phyloP scores from a whole-genome alignment of 2,113 vertebrate genomes.

The Ramphastos sulfuratus region DNA sequence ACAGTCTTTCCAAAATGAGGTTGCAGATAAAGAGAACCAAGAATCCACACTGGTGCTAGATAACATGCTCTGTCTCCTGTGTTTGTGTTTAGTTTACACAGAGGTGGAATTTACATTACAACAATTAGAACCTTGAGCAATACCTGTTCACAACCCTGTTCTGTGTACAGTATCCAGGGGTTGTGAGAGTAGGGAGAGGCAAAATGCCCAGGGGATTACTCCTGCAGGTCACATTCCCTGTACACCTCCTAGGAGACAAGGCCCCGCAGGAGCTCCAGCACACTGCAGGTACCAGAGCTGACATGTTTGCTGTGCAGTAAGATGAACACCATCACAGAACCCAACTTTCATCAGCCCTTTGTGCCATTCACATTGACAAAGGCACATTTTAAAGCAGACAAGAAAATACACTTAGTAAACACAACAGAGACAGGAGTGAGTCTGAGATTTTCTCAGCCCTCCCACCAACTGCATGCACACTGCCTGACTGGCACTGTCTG shows the following conservation, averaged over 20 bases:
- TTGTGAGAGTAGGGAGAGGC: background rate
- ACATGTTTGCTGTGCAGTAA: background rate
- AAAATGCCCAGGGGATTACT: background rate
- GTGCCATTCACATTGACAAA: fast-evolving
- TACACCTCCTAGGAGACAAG: background rate
- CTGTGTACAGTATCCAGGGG: background rate
- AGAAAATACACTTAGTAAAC: background rate
- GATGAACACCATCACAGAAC: background rate
- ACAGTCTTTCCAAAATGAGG: background rate
- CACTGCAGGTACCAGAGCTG: background rate
- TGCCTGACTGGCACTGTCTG: background rate
- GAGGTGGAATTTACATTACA: background rate
- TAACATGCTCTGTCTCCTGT: background rate
- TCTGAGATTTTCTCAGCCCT: background rate
- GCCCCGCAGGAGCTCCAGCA: background rate
- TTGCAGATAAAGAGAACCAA: background rate
- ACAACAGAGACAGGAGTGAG: background rate
- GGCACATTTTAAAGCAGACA: background rate
- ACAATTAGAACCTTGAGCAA: background rate
- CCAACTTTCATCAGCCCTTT: background rate
- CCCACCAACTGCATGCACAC: background rate
- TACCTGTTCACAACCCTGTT: background rate
- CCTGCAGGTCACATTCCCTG: background rate
- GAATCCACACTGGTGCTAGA: background rate
- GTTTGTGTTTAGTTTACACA: background rate